Evolutionary conservation across 2,113 vertebrate genomes (phyloP).

Genomic region (Hemiscyllium ocellatum): DNA sequence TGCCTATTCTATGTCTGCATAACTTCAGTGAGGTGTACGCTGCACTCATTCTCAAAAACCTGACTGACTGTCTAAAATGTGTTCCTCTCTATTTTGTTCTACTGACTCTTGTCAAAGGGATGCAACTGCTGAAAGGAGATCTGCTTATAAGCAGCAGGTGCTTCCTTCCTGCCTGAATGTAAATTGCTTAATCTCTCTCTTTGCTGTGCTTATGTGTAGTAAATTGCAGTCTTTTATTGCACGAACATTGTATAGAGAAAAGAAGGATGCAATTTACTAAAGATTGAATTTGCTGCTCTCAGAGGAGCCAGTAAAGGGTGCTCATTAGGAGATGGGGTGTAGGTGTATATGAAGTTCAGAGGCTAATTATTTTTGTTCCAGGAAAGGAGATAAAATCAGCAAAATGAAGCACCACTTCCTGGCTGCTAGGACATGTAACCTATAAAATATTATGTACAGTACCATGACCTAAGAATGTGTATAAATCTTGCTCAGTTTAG

Average conservation of each 20-base stretch:
- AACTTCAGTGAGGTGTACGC: neutral
- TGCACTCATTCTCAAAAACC: neutral
- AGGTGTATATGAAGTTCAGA: neutral
- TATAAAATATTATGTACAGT: neutral
- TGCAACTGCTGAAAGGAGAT: neutral
- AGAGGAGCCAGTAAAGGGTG: neutral
- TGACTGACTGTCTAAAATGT: neutral
- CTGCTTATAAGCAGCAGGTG: neutral
- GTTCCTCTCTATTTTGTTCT: neutral
- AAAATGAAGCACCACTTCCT: neutral
- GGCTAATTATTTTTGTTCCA: neutral
- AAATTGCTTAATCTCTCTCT: neutral
- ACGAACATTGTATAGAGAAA: neutral
- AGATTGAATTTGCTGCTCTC: neutral
- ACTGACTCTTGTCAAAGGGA: neutral
- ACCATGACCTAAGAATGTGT: neutral
- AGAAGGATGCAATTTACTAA: neutral
- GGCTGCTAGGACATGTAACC: neutral
- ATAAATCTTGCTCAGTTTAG: neutral
- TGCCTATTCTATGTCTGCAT: neutral
- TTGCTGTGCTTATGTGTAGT: neutral
- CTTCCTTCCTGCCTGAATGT: neutral
- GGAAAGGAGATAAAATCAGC: neutral
- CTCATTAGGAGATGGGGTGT: neutral
- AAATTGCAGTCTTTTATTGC: neutral